Percentiles rank a stretch among this genome's conserved stretches.
Evolutionary conservation across 2,888 invertebrate species (phyloP).

Genomic region (Spilarctia lutea): DNA sequence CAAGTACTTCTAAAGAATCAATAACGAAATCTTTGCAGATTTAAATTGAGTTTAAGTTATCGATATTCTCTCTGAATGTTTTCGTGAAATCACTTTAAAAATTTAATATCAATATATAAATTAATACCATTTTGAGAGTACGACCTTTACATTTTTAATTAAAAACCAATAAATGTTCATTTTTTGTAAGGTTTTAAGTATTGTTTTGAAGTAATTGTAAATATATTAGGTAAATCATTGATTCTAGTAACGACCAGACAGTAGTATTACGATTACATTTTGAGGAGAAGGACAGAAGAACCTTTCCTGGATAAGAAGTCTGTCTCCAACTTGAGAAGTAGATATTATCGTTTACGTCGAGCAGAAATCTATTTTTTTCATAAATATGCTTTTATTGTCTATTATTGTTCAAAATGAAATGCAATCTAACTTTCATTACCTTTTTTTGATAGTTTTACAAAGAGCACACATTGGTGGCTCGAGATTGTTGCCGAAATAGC

Average conservation of each 20-base stretch:
- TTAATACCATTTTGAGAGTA: background rate
- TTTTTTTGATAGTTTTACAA: no score
- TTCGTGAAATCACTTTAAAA: slow-evolving; percentile 6
- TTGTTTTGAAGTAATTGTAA: background rate
- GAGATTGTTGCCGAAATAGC: no score
- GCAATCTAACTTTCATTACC: no score
- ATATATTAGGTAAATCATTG: background rate
- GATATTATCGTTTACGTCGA: no score
- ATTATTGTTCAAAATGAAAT: no score
- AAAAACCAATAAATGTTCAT: background rate
- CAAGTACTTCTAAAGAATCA: background rate
- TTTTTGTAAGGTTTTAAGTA: background rate
- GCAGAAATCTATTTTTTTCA: no score
- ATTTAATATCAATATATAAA: background rate
- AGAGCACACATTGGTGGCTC: no score
- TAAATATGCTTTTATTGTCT: no score
- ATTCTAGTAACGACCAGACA: background rate
- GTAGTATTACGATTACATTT: no score
- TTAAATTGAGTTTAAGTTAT: background rate
- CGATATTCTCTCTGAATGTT: background rate
- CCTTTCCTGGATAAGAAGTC: no score
- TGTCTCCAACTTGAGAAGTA: no score
- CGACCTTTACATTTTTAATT: background rate
- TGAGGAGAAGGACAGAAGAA: no score
- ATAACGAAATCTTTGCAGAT: background rate